Conservation (phyloP, 1,140 invertebrate species). For the Agrilus planipennis region DNA sequence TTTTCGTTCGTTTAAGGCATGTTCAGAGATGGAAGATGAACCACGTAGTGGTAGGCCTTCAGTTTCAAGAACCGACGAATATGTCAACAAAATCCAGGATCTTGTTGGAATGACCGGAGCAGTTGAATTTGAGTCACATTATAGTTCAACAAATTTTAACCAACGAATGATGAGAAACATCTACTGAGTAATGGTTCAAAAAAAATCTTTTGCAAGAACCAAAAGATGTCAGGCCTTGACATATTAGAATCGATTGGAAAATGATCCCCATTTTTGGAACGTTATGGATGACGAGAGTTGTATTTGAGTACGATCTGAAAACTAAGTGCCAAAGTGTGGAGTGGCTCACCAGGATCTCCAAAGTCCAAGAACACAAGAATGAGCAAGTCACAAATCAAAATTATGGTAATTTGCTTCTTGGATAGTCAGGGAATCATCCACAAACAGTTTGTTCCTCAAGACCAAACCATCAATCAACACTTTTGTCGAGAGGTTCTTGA, state of each 20-base stretch:
- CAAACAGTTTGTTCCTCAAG: slow-evolving; percentile 1
- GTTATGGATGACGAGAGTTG: not conserved
- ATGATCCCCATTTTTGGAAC: not conserved
- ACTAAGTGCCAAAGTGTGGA: not conserved
- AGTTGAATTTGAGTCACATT: too few relatives aligned
- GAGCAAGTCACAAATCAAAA: slow-evolving; percentile 8
- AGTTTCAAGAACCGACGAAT: not conserved
- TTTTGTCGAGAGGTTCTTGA: not conserved
- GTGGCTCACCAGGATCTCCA: too few relatives aligned
- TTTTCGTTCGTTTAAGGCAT: not conserved
- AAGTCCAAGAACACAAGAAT: slow-evolving; percentile 4
- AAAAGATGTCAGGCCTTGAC: too few relatives aligned
- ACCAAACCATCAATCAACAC: slow-evolving; percentile 2
- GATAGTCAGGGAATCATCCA: slow-evolving; percentile 5
- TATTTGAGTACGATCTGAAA: not conserved
- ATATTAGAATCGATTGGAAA: not conserved
- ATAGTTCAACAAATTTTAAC: too few relatives aligned
- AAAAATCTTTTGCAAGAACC: too few relatives aligned
- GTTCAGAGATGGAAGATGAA: not conserved
- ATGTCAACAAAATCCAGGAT: not conserved
- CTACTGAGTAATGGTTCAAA: too few relatives aligned
- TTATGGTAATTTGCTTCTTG: slow-evolving; percentile 5
- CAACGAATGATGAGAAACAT: too few relatives aligned
- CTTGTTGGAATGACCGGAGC: too few relatives aligned
- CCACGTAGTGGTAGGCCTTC: not conserved